Percentiles rank a stretch among this genome's conserved stretches.
Evolutionary conservation across 2,888 invertebrate genomes (phyloP).

Genomic region (Acanthopleura granulata): DNA sequence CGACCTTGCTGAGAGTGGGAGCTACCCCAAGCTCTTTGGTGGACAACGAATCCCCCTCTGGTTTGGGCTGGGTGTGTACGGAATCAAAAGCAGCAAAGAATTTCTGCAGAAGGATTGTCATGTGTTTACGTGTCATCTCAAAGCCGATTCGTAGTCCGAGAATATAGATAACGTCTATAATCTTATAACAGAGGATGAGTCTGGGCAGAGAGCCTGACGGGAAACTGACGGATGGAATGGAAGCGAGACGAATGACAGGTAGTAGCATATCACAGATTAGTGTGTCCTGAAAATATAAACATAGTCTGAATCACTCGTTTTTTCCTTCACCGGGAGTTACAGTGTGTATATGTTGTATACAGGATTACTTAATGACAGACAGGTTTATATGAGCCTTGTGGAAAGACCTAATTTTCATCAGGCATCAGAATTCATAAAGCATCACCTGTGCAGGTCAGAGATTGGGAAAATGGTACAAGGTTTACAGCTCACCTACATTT

Average conservation of each 20-base stretch:
- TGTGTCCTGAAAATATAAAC: conserved; percentile 78
- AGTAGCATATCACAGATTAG: conserved; percentile 86
- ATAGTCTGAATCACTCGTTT: background rate
- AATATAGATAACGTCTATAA: conserved; percentile 85
- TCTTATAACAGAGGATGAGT: conserved; percentile 82
- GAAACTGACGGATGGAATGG: conserved; percentile 84
- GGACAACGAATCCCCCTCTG: background rate
- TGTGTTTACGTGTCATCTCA: conserved; percentile 70
- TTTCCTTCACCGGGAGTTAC: background rate
- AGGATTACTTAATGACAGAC: too few relatives aligned
- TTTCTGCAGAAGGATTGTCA: conserved; percentile 61
- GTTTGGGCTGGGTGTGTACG: conserved; percentile 32
- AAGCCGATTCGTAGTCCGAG: conserved; percentile 72
- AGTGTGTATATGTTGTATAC: too few relatives aligned
- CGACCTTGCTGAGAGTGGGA: background rate
- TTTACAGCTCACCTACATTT: too few relatives aligned
- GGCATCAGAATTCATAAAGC: too few relatives aligned
- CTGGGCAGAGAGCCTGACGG: conserved; percentile 85
- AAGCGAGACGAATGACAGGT: conserved; percentile 84
- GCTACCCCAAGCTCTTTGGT: background rate
- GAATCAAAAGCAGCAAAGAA: conserved; percentile 66
- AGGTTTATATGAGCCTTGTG: too few relatives aligned
- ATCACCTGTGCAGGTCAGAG: too few relatives aligned
- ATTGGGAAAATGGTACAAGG: too few relatives aligned
- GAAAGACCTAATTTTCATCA: too few relatives aligned